These are phyloP conservation scores for Danaus melanippus DNA, from an alignment of 1,140 invertebrate species.

Conservation along the genomic window DNA sequence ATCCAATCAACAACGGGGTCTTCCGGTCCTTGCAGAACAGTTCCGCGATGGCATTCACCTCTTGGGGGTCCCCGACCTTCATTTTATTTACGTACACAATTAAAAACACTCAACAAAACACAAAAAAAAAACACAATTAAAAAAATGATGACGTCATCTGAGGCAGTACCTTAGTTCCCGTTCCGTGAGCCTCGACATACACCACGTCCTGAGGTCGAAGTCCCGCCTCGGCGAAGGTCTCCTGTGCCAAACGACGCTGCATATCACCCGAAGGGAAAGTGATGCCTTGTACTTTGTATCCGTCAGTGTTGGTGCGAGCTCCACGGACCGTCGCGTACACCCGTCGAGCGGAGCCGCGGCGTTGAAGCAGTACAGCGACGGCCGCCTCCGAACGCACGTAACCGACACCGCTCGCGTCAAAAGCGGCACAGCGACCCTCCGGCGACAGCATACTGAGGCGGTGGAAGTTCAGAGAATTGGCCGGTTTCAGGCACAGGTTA, in stretches of 20 bases:
- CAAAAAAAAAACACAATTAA: too few relatives aligned
- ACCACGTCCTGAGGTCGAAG: constrained; percentile 85
- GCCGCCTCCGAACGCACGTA: constrained; percentile 94
- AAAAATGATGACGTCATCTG: not conserved
- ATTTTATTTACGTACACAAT: not conserved
- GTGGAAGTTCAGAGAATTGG: constrained; percentile 93
- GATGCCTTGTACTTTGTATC: constrained; percentile 89
- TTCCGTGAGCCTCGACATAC: constrained; percentile 97
- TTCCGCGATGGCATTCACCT: constrained; percentile 93
- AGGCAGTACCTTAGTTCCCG: constrained; percentile 87
- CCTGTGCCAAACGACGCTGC: constrained; percentile 89
- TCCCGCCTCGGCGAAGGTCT: constrained; percentile 86
- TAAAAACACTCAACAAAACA: too few relatives aligned
- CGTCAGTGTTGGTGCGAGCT: constrained; percentile 92
- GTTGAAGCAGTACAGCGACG: constrained; percentile 87
- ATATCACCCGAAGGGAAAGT: constrained; percentile 91
- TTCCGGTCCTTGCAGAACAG: constrained; percentile 91
- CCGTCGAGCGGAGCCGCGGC: constrained; percentile 80
- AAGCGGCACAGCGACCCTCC: constrained; percentile 93
- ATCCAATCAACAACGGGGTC: constrained; percentile 90
- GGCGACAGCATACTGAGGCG: constrained; percentile 89
- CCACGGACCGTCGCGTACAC: constrained; percentile 91
- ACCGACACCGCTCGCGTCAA: constrained; percentile 91
- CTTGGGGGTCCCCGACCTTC: constrained; percentile 92
- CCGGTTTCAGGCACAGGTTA: constrained; percentile 89